phyloP scores from a whole-genome alignment of 2,797 vertebrate genomes.

The Argyrosomus regius region DNA sequence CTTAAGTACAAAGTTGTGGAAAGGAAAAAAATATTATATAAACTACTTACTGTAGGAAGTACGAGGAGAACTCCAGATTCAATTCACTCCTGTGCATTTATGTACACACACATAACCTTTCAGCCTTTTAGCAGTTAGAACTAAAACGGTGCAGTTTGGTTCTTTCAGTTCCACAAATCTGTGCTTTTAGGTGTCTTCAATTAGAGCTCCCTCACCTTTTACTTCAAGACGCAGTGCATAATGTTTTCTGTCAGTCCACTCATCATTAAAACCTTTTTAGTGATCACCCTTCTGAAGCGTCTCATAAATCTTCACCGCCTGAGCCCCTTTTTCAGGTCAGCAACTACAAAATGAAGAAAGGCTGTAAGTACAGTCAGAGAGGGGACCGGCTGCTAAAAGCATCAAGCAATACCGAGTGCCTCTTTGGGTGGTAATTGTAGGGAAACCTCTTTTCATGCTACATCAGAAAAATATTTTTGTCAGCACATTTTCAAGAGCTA shows the following conservation, averaged over 20 bases:
- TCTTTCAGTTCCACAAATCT: not conserved
- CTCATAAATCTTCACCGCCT: constrained; percentile 42
- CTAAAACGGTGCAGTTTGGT: not conserved
- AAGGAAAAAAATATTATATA: not conserved
- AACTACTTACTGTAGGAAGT: not conserved
- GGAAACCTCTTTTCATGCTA: constrained; percentile 30
- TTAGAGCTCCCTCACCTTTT: constrained; percentile 6
- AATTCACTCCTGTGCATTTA: not conserved
- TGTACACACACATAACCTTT: constrained; percentile 9
- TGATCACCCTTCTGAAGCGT: constrained; percentile 16
- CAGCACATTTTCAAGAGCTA: constrained; percentile 1
- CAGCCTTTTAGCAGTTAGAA: constrained; percentile 12
- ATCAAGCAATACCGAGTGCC: constrained; percentile 14
- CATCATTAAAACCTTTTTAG: constrained; percentile 45
- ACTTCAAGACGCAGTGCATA: constrained; percentile 1
- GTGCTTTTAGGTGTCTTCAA: constrained; percentile 18
- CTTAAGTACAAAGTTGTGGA: not conserved
- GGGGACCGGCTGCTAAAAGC: constrained; percentile 31
- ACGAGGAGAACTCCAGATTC: not conserved
- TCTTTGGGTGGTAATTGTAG: constrained; percentile 27
- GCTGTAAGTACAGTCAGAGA: constrained; percentile 12
- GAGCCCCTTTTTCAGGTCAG: constrained; percentile 37
- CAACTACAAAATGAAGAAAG: constrained; percentile 20
- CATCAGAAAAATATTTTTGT: not conserved
- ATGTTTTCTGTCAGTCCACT: constrained; percentile 28